Evolutionary conservation across 2,888 invertebrate species (phyloP).

Genomic region (Gandaritis pyraliata): DNA sequence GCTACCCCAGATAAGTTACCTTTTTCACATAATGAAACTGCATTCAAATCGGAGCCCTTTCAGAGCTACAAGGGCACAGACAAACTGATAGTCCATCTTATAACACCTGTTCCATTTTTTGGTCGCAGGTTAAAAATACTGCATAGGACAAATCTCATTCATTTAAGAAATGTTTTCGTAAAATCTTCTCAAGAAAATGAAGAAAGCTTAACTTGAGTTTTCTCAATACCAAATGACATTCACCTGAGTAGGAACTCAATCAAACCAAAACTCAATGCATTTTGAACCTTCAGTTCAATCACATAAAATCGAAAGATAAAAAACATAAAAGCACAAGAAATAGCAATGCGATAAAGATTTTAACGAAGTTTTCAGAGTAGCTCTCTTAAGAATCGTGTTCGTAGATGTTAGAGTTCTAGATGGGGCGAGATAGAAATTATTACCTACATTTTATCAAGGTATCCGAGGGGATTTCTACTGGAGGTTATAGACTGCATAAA

Average conservation of each 20-base stretch:
- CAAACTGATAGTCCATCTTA: too few relatives aligned
- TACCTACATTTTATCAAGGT: background rate
- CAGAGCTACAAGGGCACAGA: too few relatives aligned
- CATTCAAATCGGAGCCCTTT: too few relatives aligned
- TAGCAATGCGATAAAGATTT: slow-evolving; percentile 25
- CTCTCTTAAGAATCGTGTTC: slow-evolving; percentile 17
- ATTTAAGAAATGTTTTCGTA: background rate
- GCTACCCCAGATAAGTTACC: too few relatives aligned
- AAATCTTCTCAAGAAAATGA: slow-evolving; percentile 10
- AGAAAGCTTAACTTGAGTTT: background rate
- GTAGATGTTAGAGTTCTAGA: slow-evolving; percentile 4
- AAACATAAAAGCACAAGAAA: slow-evolving; percentile 23
- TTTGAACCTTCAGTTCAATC: slow-evolving; percentile 27
- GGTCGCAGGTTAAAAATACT: too few relatives aligned
- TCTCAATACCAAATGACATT: slow-evolving; percentile 7
- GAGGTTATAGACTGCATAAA: too few relatives aligned
- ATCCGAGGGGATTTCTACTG: too few relatives aligned
- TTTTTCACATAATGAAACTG: too few relatives aligned
- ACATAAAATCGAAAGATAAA: slow-evolving; percentile 27
- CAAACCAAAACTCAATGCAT: slow-evolving; percentile 20
- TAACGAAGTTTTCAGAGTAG: slow-evolving; percentile 30
- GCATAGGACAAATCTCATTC: background rate
- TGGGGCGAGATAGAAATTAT: background rate
- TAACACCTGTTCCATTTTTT: too few relatives aligned
- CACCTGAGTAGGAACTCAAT: slow-evolving; percentile 21